Evolutionary conservation across 2,797 vertebrate species (phyloP).

Genomic region (Lophius americanus): DNA sequence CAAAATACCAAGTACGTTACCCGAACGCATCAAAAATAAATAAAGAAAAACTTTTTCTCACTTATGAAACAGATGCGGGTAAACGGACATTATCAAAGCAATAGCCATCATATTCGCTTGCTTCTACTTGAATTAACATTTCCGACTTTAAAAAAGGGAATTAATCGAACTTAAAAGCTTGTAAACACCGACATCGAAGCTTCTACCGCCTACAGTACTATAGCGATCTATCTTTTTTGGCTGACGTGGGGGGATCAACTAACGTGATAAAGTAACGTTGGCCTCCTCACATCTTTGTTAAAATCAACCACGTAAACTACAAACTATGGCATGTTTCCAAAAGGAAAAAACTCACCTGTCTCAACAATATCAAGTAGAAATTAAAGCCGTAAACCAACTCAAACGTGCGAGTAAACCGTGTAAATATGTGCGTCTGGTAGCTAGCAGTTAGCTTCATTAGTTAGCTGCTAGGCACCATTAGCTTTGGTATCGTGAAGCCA

Average conservation of each 20-base stretch:
- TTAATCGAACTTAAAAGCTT: not conserved
- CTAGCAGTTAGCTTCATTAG: too few species aligned
- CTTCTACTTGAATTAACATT: not conserved
- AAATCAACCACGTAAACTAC: not conserved
- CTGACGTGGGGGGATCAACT: not conserved
- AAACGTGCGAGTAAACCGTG: not conserved
- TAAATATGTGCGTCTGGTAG: constrained; percentile 5
- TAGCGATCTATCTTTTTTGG: not conserved
- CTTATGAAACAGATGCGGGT: not conserved
- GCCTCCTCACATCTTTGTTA: not conserved
- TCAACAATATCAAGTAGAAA: not conserved
- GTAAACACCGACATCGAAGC: not conserved
- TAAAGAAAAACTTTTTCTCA: not conserved
- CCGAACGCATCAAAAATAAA: not conserved
- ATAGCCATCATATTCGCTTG: not conserved
- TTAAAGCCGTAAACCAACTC: not conserved
- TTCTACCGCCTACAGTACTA: not conserved
- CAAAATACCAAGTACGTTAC: too few species aligned
- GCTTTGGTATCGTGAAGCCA: not conserved
- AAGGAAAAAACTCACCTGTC: too few species aligned
- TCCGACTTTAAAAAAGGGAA: not conserved
- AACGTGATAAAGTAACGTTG: not conserved
- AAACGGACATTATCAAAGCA: not conserved
- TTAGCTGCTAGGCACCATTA: too few species aligned
- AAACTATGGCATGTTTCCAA: accelerated